Percentiles rank a stretch among this genome's conserved stretches.
Conservation (phyloP, 2,113 vertebrate genomes). For the Psilopsiagon aymara region DNA sequence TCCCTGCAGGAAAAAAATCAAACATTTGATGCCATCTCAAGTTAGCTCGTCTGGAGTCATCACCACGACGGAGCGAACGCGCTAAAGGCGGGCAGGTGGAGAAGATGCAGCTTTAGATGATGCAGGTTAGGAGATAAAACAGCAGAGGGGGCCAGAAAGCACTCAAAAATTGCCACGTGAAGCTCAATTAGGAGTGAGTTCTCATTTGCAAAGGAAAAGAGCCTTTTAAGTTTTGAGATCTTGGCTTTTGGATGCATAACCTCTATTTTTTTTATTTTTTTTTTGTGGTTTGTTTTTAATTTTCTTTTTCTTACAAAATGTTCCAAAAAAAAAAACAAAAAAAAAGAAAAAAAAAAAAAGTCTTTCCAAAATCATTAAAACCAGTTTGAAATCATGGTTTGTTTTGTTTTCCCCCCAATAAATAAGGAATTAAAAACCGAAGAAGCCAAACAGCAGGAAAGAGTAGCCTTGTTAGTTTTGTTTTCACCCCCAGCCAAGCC, state of each 20-base stretch:
- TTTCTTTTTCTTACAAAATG: conserved; percentile 2
- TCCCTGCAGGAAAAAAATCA: conserved; percentile 84
- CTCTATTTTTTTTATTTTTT: conserved; percentile 12
- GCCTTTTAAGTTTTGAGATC: conserved; percentile 73
- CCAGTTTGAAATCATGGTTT: conserved; percentile 73
- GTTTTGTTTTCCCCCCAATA: conserved; percentile 46
- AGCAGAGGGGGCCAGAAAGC: conserved; percentile 87
- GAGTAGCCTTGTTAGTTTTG: conserved; percentile 89
- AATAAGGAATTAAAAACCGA: conserved; percentile 84
- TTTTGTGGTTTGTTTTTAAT: conserved; percentile 41
- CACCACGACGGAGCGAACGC: conserved; percentile 70
- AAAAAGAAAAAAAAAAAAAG: conserved; percentile 67
- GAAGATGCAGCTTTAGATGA: conserved; percentile 73
- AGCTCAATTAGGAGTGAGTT: conserved; percentile 65
- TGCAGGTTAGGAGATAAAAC: conserved; percentile 89
- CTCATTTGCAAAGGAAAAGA: conserved; percentile 75
- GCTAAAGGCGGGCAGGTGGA: conserved; percentile 67
- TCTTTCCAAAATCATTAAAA: conserved; percentile 82
- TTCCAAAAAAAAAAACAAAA: conserved; percentile 44
- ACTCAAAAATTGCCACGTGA: conserved; percentile 67
- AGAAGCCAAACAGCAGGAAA: conserved; percentile 91
- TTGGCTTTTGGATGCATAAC: conserved; percentile 76
- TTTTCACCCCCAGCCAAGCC: conserved; percentile 90
- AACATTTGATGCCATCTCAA: conserved; percentile 82
- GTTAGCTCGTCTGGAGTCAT: conserved; percentile 74